Conservation (phyloP, 1,140 invertebrate genomes). For the Leguminivora glycinivorella region DNA sequence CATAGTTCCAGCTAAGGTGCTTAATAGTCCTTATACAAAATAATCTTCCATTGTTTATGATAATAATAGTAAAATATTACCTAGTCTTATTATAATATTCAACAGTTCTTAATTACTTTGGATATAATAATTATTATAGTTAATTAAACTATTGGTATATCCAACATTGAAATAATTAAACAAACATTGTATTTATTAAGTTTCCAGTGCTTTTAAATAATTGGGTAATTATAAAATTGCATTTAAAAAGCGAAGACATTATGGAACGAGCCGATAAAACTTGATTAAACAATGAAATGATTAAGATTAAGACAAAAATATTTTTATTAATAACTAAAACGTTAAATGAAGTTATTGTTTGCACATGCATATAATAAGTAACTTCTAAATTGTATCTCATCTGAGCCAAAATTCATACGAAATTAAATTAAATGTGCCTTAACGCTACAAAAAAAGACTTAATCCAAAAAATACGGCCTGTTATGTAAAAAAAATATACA, state of each 20-base stretch:
- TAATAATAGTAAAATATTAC: constrained; percentile 37
- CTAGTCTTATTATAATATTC: constrained; percentile 39
- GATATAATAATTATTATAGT: constrained; percentile 4
- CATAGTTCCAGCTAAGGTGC: constrained; percentile 62
- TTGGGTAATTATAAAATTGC: constrained; percentile 3
- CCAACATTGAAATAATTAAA: background rate
- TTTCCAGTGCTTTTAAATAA: constrained; percentile 1
- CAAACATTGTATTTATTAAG: constrained; percentile 9
- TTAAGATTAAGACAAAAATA: background rate
- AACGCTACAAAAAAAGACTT: background rate
- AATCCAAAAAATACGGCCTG: background rate
- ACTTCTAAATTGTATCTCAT: background rate
- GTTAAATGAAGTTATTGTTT: background rate
- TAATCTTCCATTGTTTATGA: constrained; percentile 47
- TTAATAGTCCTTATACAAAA: constrained; percentile 39
- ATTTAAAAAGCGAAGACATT: background rate
- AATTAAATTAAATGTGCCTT: constrained; percentile 7
- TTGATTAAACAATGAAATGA: background rate
- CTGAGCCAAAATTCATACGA: background rate
- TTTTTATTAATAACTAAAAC: background rate
- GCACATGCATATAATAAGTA: background rate
- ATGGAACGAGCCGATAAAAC: background rate
- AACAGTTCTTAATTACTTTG: constrained; percentile 17
- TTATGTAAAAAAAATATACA: background rate
- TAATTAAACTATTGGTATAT: constrained; percentile 1